These are phyloP conservation scores for Drosophila kikkawai DNA, from an alignment of 1,140 invertebrate species.

Conservation along the genomic window DNA sequence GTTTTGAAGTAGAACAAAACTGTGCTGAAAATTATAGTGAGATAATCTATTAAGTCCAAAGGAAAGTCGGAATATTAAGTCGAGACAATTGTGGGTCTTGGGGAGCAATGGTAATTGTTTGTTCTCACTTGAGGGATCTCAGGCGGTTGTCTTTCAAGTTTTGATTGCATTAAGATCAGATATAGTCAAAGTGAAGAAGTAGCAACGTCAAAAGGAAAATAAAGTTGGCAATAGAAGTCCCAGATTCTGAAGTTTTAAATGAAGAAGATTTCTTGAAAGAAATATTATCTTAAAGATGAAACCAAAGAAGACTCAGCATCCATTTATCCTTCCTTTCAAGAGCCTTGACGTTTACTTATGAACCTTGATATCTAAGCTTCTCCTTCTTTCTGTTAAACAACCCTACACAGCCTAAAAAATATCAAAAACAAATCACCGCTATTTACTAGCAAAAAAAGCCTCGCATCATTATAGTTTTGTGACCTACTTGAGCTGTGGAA, in stretches of 20 bases:
- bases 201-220: not conserved
- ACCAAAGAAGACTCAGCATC: no score
- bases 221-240: not conserved
- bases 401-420: no score
- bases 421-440: not conserved
- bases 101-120: slow-evolving; percentile 14
- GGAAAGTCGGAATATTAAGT: slow-evolving; percentile 37
- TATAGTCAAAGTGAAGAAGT: not conserved
- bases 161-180: slow-evolving; percentile 7
- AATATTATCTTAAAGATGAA: no score
- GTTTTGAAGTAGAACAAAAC: slow-evolving; percentile 42
- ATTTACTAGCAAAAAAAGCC: slow-evolving; percentile 6
- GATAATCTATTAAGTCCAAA: slow-evolving; percentile 35
- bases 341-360: not conserved
- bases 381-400: not conserved
- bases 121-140: slow-evolving; percentile 6
- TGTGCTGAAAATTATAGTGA: slow-evolving; percentile 35
- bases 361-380: not conserved
- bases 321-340: no score
- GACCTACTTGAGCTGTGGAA: slow-evolving; percentile 32
- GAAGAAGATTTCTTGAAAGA: not conserved
- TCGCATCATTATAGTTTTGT: slow-evolving; percentile 3
- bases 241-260: not conserved
- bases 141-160: slow-evolving; percentile 29
- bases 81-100: slow-evolving; percentile 31